Evolutionary conservation across 2,797 vertebrate species (phyloP).

Genomic region (Melanogrammus aeglefinus): DNA sequence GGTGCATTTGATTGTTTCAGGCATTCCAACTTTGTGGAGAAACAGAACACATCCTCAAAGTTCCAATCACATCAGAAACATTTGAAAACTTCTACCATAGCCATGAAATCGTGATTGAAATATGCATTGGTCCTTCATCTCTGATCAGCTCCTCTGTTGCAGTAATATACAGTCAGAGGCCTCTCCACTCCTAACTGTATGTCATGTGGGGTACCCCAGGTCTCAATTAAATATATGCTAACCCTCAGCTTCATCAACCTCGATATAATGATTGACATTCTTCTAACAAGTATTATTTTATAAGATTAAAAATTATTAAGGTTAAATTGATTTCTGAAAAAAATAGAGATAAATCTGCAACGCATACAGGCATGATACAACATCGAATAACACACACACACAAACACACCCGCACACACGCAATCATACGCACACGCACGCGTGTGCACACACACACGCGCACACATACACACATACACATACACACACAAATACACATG

Average conservation of each 20-base stretch:
- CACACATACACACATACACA: constrained; percentile 36
- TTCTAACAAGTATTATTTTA: not conserved
- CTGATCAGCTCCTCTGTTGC: not conserved
- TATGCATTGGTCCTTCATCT: not conserved
- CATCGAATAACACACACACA: constrained; percentile 21
- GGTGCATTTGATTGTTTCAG: too few species aligned
- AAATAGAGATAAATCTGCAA: not conserved
- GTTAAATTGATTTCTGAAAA: not conserved
- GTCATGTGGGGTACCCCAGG: not conserved
- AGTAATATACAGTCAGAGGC: not conserved
- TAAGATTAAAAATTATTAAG: not conserved
- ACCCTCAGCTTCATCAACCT: not conserved
- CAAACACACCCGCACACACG: constrained; percentile 16
- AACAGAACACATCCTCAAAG: not conserved
- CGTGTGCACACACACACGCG: constrained; percentile 50
- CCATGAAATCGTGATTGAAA: not conserved
- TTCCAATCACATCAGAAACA: not conserved
- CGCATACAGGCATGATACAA: not conserved
- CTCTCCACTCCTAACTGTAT: too few species aligned
- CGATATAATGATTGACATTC: too few species aligned
- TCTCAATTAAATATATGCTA: not conserved
- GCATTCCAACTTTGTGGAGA: too few species aligned
- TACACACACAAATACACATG: constrained; percentile 52
- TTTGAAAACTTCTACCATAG: not conserved
- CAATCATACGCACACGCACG: constrained; percentile 42